A percentile compares a stretch with the other conserved stretches of the same genome.
Evolutionary conservation across 2,888 invertebrate species (phyloP).

Genomic region (Himalopsyche kuldschensis): DNA sequence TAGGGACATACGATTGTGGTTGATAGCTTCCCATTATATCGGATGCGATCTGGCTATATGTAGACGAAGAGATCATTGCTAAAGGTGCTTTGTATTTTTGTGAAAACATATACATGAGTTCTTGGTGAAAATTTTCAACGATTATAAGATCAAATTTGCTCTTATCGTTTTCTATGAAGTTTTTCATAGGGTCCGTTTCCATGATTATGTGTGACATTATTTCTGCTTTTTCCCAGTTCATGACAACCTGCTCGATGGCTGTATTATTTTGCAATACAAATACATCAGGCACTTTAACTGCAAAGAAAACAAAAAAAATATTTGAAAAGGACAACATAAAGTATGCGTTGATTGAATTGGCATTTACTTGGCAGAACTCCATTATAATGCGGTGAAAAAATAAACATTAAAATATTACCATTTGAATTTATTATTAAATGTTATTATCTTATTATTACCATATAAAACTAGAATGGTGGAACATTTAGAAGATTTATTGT

Average conservation of each 20-base stretch:
- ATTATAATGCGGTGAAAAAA: too few species aligned
- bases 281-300: background rate
- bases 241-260: background rate
- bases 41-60: conserved; percentile 45
- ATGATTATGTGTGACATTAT: background rate
- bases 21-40: conserved; percentile 53
- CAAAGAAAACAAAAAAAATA: background rate
- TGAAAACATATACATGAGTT: conserved; percentile 42
- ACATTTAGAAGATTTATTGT: too few species aligned
- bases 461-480: too few species aligned
- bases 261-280: background rate
- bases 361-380: too few species aligned
- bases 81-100: conserved; percentile 41
- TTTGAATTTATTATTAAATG: too few species aligned
- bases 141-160: conserved; percentile 42
- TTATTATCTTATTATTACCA: too few species aligned
- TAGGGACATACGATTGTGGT: conserved; percentile 55
- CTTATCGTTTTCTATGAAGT: conserved; percentile 34
- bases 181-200: background rate
- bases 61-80: conserved; percentile 39
- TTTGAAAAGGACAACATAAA: too few species aligned
- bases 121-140: conserved; percentile 42
- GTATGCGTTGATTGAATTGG: too few species aligned
- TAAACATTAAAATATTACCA: too few species aligned
- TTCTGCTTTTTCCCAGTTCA: background rate